Evolutionary conservation across 2,797 vertebrate species (phyloP).

Genomic region (Pogonophryne albipinna): DNA sequence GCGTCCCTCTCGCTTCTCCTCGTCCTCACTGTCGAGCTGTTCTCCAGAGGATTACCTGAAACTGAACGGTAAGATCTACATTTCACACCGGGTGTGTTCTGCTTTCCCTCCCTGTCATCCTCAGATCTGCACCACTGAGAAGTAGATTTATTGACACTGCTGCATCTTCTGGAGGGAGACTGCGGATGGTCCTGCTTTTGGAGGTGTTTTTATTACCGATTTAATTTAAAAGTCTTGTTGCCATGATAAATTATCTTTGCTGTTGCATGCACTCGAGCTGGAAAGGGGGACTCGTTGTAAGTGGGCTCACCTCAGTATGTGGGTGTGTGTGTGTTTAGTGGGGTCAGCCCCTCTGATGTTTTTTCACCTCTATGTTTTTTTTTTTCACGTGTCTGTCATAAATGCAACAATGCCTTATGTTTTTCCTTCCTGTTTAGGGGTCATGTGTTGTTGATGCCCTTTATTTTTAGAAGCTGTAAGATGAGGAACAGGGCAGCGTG

Average conservation of each 20-base stretch:
- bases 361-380: conserved; percentile 1
- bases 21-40: conserved; percentile 10
- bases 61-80: conserved; percentile 40
- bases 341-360: conserved; percentile 25
- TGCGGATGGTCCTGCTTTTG: conserved; percentile 37
- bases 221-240: neutral
- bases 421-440: neutral
- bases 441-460: conserved; percentile 3
- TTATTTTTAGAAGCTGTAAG: conserved; percentile 19
- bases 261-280: neutral
- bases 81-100: conserved; percentile 8
- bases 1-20: conserved; percentile 21
- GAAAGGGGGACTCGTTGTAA: neutral
- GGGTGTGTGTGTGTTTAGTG: conserved; percentile 8
- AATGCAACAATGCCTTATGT: conserved; percentile 15
- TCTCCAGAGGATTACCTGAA: conserved; percentile 27
- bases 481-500: conserved; percentile 32
- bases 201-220: neutral
- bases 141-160: conserved; percentile 47
- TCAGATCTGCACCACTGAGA: conserved; percentile 13
- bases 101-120: neutral
- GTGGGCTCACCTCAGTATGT: conserved; percentile 38
- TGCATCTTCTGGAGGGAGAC: conserved; percentile 41
- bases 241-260: neutral
- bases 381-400: conserved; percentile 7